Conservation (phyloP, 2,797 vertebrate genomes). For the Nyctalus aviator region DNA sequence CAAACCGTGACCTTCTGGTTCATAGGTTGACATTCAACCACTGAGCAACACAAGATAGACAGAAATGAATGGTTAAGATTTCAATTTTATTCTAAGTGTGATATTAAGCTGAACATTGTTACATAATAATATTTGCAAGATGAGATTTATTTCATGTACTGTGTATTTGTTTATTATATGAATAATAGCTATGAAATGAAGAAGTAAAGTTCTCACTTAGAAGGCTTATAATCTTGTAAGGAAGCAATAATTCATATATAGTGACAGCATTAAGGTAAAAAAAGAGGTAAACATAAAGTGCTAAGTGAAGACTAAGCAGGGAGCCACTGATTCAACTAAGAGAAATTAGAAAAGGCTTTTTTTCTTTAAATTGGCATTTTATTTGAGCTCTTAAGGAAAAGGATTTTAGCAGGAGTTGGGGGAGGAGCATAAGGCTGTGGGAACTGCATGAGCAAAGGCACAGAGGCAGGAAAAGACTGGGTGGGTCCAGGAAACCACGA, state of each 20-base stretch:
- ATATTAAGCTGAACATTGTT: conserved; percentile 19
- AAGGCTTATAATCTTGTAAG: conserved; percentile 56
- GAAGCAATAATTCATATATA: conserved; percentile 57
- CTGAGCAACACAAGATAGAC: too few relatives aligned
- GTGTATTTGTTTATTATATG: neutral
- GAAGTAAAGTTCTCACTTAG: conserved; percentile 28
- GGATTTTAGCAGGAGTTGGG: neutral
- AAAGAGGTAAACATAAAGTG: conserved; percentile 56
- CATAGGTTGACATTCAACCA: too few relatives aligned
- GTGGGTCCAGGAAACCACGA: conserved; percentile 78
- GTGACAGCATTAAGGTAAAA: conserved; percentile 27
- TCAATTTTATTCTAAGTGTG: conserved; percentile 52
- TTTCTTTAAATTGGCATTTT: neutral
- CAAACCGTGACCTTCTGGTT: too few relatives aligned
- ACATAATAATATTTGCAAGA: neutral
- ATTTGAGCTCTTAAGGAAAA: conserved; percentile 54
- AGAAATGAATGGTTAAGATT: neutral
- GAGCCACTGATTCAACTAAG: neutral
- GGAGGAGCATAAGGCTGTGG: conserved; percentile 52
- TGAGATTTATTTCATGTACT: conserved; percentile 33
- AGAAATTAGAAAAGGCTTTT: conserved; percentile 29
- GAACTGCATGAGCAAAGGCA: conserved; percentile 76
- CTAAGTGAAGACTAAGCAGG: conserved; percentile 16
- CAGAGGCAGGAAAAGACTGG: conserved; percentile 78
- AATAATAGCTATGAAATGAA: conserved; percentile 49